phyloP scores from a whole-genome alignment of 1,140 invertebrate genomes.

The Aphaenogaster ashmeadi region DNA sequence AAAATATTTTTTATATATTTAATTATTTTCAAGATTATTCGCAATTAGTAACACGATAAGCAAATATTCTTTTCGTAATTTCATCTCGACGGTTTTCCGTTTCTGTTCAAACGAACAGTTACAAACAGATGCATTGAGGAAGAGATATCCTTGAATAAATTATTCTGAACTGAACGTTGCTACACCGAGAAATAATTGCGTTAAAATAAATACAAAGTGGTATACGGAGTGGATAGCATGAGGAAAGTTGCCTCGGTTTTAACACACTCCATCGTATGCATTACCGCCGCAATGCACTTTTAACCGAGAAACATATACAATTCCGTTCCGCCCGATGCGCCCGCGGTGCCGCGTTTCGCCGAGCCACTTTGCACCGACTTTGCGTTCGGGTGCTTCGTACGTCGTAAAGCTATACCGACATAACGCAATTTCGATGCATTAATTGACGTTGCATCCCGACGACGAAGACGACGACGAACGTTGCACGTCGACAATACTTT shows the following conservation, averaged over 20 bases:
- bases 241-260: conserved; percentile 14
- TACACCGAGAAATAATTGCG: not conserved
- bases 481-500: conserved; percentile 32
- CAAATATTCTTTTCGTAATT: not conserved
- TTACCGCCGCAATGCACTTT: conserved; percentile 34
- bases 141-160: conserved; percentile 6
- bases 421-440: conserved; percentile 48
- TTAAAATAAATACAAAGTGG: conserved; percentile 9
- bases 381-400: conserved; percentile 5
- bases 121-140: not conserved
- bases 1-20: not conserved
- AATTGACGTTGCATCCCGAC: conserved; percentile 31
- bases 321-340: not conserved
- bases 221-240: not conserved
- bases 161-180: not conserved
- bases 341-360: conserved; percentile 21
- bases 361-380: conserved; percentile 18
- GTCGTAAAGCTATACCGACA: conserved; percentile 11
- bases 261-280: not conserved
- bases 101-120: not conserved
- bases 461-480: not conserved
- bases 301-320: conserved; percentile 39
- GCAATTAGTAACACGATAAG: not conserved
- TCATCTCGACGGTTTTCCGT: not conserved
- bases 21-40: not conserved